Evolutionary conservation across 2,113 vertebrate genomes (phyloP), one percentile per base, ranked within the genome.

Genomic region (Pimephales promelas): DNA sequence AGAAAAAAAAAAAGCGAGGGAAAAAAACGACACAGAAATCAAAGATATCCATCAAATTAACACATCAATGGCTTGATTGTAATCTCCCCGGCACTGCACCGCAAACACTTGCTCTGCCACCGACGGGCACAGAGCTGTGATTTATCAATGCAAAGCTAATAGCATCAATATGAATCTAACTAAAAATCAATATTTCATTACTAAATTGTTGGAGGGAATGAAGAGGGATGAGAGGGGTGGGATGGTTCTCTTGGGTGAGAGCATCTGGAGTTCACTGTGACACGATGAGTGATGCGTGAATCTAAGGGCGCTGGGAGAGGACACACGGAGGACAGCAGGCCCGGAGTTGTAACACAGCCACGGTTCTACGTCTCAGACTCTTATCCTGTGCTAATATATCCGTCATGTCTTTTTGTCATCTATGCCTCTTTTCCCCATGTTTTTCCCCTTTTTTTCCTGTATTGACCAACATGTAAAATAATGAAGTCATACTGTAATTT

Each of bases 141-240:
- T 99, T 98, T 97, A 97, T 99, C 97, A 98, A 98, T 97, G 96
- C 97, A 97, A 99, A 99, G 97, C 96, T 99, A 99, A 99, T 99
- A 98, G 97, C 97, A 98, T 98, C 97, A 98, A 99, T 99, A 98
- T 98, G 97, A 98, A 99, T 99, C 97, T 97, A 99, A 99, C 97
- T 98, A 97, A 99, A 99, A 98, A 99, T 99, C 97, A 97, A 99
- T 99, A 98, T 98, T 99, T 99, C 97, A 99, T 99, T 99, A 99
- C 97, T 97, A 99, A 99, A 99, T 99, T 99, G 97, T 99, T 98
- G 97, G 97, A 94, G 96, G 97, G 95, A 97, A 98, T 98, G 97
- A 99, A 98, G 98, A 99, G 95, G 95, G 96, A 99, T 98, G 96
- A 95, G 94, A 90, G 86, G 93, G 94, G 94, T 95, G 94, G 92